A percentile compares a stretch with the other conserved stretches of the same genome.
Evolutionary conservation across 2,888 invertebrate species (phyloP).

Genomic region (Agriopis leucophaearia): DNA sequence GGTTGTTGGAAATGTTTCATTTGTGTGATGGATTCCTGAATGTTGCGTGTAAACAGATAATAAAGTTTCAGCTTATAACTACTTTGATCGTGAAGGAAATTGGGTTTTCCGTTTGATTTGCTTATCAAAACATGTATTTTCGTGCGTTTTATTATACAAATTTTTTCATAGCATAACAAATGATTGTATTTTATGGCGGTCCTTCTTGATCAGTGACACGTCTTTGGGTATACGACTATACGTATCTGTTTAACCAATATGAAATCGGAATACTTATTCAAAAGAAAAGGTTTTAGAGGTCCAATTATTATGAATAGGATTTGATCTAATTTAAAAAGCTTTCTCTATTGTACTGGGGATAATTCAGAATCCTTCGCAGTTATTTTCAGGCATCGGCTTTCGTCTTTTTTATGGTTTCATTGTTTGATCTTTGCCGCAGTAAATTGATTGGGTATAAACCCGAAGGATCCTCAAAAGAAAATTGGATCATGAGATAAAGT

Average conservation of each 20-base stretch:
- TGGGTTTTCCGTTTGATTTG: slow-evolving; percentile 17
- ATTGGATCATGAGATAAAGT: slow-evolving; percentile 40
- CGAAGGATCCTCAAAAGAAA: slow-evolving; percentile 38
- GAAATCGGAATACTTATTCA: background rate
- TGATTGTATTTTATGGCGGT: background rate
- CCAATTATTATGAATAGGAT: slow-evolving; percentile 27
- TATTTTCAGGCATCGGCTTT: slow-evolving; percentile 25
- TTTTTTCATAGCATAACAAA: background rate
- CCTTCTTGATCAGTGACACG: too few species aligned
- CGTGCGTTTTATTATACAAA: background rate
- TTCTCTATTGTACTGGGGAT: slow-evolving; percentile 26
- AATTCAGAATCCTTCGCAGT: slow-evolving; percentile 18
- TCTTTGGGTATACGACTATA: too few species aligned
- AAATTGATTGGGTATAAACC: slow-evolving; percentile 38
- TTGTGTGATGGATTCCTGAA: slow-evolving; percentile 19
- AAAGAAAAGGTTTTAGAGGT: slow-evolving; percentile 10
- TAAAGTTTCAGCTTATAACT: slow-evolving; percentile 16
- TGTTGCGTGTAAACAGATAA: slow-evolving; percentile 18
- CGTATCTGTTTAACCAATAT: background rate
- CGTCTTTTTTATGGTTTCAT: slow-evolving; percentile 26
- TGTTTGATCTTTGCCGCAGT: slow-evolving; percentile 28
- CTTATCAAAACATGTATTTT: background rate
- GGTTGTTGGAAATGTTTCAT: slow-evolving; percentile 13
- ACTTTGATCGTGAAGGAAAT: slow-evolving; percentile 13
- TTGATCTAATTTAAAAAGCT: slow-evolving; percentile 29